Base-by-base conservation (phyloP, 2,888 invertebrate genomes). In the Marasmarcha lunaedactyla region DNA sequence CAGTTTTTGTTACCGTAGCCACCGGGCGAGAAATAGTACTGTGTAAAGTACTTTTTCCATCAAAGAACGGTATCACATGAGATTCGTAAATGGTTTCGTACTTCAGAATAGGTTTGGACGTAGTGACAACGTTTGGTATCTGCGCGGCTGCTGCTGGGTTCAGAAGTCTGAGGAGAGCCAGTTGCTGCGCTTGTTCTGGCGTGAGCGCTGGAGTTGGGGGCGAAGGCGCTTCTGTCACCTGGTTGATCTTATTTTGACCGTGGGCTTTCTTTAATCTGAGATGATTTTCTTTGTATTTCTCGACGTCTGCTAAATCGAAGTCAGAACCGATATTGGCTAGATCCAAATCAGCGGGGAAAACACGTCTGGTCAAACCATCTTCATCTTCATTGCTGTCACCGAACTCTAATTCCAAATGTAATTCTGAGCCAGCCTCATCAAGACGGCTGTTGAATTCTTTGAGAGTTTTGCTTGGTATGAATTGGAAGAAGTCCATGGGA, bases 381-480 rank as follows among this genome's bases (percentile, higher is more conserved):
- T 85, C 84, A 14, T 87, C 87, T 49, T 91, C 90, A 51, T 90
- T 90, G 44, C 91, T 89, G 52, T 94, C 94, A 0, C 92, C 93
- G 49, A 94, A 93, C 55, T 95, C 94, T 37, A 94, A 83, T 59
- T 95, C 95, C 34, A 94, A 72, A 63, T 94, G 92, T 13, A 95
- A 69, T 70, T 94, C 94, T 1, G 94, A 93, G 2, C 95, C 95
- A 10, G 95, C 94, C 68, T 94, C 95, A 56, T 95, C 94, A 35
- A 95, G 84, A 42, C 90, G 90, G 39, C 92, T 92, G 57, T 94
- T 94, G 66, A 95, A 94, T 66, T 95, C 95, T 57, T 94, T 94
- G 14, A 95, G 81, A 1, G 92, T 92, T 68, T 91, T 93, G 55
- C 92, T 92, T 0, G 94, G 94, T 39, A 91, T 91, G 57, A 94